Evolutionary conservation across 1,140 invertebrate species (phyloP).

Genomic region (Belonocnema kinseyi): DNA sequence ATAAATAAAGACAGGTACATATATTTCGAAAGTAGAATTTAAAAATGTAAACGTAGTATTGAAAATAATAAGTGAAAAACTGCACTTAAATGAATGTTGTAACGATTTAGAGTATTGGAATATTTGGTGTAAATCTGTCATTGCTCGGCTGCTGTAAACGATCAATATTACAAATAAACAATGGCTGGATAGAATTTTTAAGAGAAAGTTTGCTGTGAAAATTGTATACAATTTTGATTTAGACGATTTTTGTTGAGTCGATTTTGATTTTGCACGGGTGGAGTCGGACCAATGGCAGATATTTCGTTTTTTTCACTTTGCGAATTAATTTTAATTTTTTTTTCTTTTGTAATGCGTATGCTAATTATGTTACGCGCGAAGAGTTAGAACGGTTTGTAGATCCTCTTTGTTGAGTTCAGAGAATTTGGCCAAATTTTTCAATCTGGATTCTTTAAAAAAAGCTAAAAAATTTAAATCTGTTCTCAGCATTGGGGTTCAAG

Average conservation of each 20-base stretch:
- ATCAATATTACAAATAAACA: not conserved
- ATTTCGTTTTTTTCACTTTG: slow-evolving; percentile 54
- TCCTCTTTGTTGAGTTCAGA: slow-evolving; percentile 48
- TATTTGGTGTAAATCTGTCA: slow-evolving; percentile 65
- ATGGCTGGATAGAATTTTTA: slow-evolving; percentile 37
- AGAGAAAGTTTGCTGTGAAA: not conserved
- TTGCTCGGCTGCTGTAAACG: slow-evolving; percentile 42
- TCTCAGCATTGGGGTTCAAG: slow-evolving; percentile 54
- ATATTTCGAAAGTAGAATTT: slow-evolving; percentile 69
- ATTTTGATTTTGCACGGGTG: slow-evolving; percentile 31
- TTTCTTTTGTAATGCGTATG: slow-evolving; percentile 55
- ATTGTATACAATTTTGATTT: no score
- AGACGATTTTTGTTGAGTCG: not conserved
- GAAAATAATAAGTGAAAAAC: slow-evolving; percentile 67
- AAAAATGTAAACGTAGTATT: slow-evolving; percentile 69
- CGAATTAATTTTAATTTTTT: slow-evolving; percentile 56
- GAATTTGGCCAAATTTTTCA: no score
- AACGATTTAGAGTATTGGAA: slow-evolving; percentile 67
- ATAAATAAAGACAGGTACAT: slow-evolving; percentile 57
- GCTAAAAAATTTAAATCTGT: not conserved
- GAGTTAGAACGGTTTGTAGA: slow-evolving; percentile 54
- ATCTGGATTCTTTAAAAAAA: no score
- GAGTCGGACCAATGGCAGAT: slow-evolving; percentile 61
- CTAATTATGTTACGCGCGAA: slow-evolving; percentile 60
- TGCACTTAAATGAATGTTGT: slow-evolving; percentile 71